Percentiles rank a stretch among this genome's conserved stretches.
Conservation (phyloP, 2,888 invertebrate genomes). For the Orthonychiurus folsomi region DNA sequence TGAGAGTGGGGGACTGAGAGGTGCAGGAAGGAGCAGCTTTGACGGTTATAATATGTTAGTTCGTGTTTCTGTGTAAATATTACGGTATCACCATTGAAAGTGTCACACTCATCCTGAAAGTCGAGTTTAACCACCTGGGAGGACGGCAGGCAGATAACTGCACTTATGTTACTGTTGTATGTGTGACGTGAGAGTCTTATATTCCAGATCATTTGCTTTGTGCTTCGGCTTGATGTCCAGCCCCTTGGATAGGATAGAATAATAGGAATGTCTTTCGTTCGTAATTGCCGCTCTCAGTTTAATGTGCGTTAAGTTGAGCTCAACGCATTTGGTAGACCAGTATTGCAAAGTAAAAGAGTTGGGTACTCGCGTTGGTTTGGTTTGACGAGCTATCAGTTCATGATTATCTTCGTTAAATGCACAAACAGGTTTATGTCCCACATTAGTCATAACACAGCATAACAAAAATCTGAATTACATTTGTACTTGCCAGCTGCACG, state of each 20-base stretch:
- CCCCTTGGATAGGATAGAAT: no score
- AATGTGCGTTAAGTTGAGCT: no score
- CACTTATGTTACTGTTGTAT: not conserved
- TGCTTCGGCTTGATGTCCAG: no score
- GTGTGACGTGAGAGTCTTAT: not conserved
- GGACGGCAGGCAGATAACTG: not conserved
- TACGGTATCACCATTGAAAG: not conserved
- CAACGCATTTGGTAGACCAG: no score
- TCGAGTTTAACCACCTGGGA: constrained; percentile 1
- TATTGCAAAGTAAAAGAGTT: not conserved
- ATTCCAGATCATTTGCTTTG: not conserved
- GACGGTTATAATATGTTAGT: not conserved
- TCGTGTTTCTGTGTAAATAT: not conserved
- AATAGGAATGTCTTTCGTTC: no score
- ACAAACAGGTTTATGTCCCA: not conserved
- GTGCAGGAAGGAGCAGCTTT: not conserved
- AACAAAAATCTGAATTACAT: not conserved
- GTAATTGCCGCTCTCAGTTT: no score
- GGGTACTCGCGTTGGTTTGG: not conserved
- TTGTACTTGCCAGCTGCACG: not conserved
- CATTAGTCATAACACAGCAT: not conserved
- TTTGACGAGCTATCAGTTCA: not conserved
- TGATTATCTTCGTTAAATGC: not conserved
- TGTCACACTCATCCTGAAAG: constrained; percentile 1
- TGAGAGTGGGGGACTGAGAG: no score